Percentiles rank a stretch among this genome's conserved stretches.
phyloP scores from a whole-genome alignment of 2,797 vertebrate genomes.

The Tympanoctomys barrerae region DNA sequence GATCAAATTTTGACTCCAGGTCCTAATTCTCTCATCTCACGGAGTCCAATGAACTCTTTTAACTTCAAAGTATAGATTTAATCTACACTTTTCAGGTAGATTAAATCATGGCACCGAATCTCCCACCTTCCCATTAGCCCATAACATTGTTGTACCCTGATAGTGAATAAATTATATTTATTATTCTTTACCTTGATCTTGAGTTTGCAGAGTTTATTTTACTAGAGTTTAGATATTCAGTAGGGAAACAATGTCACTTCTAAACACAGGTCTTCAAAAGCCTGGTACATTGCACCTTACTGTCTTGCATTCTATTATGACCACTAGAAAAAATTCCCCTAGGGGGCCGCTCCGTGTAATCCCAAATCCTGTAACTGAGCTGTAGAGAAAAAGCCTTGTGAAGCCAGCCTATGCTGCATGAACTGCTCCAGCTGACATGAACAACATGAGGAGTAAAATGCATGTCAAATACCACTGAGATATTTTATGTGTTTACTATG shows the following conservation, averaged over 20 bases:
- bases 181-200: not conserved
- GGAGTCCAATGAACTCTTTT: not conserved
- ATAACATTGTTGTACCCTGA: not conserved
- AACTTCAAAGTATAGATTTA: not conserved
- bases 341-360: not conserved
- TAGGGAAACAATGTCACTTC: not conserved
- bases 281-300: not conserved
- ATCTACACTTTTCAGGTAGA: not conserved
- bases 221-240: not conserved
- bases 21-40: not conserved
- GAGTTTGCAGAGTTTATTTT: not conserved
- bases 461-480: not conserved
- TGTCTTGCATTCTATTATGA: not conserved
- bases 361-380: not conserved
- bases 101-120: not conserved
- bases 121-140: fast-evolving
- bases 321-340: not conserved
- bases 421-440: no score
- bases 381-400: not conserved
- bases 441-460: not conserved
- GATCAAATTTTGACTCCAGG: not conserved
- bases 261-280: not conserved
- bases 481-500: not conserved
- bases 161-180: not conserved
- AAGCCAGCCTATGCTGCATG: no score